Evolutionary conservation across 2,113 vertebrate genomes (phyloP).

Genomic region (Chionomys nivalis): DNA sequence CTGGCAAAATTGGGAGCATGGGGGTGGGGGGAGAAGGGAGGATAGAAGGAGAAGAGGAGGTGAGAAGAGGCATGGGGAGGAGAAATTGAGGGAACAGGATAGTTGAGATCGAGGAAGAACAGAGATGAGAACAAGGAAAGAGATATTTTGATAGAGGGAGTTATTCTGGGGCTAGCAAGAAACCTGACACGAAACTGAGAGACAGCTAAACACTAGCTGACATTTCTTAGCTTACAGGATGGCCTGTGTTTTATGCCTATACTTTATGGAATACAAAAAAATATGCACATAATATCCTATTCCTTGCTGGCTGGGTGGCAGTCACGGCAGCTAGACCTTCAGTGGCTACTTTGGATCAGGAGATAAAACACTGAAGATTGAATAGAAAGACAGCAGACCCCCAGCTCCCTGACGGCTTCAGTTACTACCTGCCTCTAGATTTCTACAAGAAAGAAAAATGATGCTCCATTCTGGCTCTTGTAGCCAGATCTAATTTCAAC

Average conservation of each 20-base stretch:
- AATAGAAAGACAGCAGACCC: background rate
- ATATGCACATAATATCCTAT: background rate
- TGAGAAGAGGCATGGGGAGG: too few relatives aligned
- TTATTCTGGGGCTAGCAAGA: too few relatives aligned
- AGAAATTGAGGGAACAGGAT: too few relatives aligned
- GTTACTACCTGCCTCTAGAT: background rate
- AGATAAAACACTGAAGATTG: background rate
- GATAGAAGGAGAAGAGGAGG: too few relatives aligned
- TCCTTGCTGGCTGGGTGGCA: background rate
- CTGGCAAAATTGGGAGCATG: too few relatives aligned
- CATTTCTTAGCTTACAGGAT: slow-evolving; percentile 18
- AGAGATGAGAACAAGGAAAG: too few relatives aligned
- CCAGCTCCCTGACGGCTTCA: background rate
- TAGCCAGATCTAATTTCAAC: background rate
- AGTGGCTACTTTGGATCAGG: background rate
- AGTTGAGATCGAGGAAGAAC: too few relatives aligned
- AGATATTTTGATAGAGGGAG: too few relatives aligned
- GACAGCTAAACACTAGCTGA: background rate
- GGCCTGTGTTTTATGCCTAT: background rate
- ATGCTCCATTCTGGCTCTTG: slow-evolving; percentile 2
- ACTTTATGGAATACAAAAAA: slow-evolving; percentile 4
- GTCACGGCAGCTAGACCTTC: background rate
- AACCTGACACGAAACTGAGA: background rate
- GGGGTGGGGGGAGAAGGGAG: too few relatives aligned
- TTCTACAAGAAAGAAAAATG: slow-evolving; percentile 40